phyloP scores from a whole-genome alignment of 1,140 invertebrate species.

The Drosophila nebulosa region DNA sequence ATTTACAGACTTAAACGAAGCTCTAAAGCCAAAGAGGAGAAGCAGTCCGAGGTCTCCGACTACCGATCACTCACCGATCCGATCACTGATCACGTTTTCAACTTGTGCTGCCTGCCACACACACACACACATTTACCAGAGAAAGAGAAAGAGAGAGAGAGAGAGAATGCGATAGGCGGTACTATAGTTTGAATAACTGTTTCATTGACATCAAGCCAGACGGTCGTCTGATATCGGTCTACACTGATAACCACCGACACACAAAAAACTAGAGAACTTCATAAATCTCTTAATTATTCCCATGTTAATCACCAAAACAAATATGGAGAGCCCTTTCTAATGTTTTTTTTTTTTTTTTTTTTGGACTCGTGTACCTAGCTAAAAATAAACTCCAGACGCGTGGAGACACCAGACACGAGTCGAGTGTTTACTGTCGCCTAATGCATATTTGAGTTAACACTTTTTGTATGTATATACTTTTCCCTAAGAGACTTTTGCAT shows the following conservation, averaged over 20 bases:
- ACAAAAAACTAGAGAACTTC: background rate
- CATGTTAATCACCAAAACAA: slow-evolving; percentile 40
- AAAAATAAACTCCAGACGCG: background rate
- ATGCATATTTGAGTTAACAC: slow-evolving; percentile 1
- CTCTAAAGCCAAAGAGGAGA: slow-evolving; percentile 18
- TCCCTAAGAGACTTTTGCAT: background rate
- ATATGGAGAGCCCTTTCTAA: slow-evolving; percentile 18
- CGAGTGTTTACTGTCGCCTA: slow-evolving; percentile 20
- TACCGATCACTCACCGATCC: slow-evolving; percentile 23
- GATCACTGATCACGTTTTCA: slow-evolving; percentile 68
- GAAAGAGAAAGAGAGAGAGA: slow-evolving; percentile 12
- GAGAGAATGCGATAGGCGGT: slow-evolving; percentile 21
- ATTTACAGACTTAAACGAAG: slow-evolving; percentile 52
- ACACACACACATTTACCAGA: background rate
- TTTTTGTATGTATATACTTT: slow-evolving; percentile 2
- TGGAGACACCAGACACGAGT: background rate
- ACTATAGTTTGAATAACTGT: slow-evolving; percentile 8
- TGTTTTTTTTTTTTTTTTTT: background rate
- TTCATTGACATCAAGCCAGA: slow-evolving; percentile 43
- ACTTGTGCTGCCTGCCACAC: slow-evolving; percentile 42
- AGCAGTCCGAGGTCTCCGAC: slow-evolving; percentile 31
- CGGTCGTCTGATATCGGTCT: slow-evolving; percentile 38
- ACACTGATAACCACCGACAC: slow-evolving; percentile 14
- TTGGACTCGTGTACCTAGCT: slow-evolving; percentile 1
- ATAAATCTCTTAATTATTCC: slow-evolving; percentile 33